Evolutionary conservation across 2,888 invertebrate genomes (phyloP).

Genomic region (Gibbula magus): DNA sequence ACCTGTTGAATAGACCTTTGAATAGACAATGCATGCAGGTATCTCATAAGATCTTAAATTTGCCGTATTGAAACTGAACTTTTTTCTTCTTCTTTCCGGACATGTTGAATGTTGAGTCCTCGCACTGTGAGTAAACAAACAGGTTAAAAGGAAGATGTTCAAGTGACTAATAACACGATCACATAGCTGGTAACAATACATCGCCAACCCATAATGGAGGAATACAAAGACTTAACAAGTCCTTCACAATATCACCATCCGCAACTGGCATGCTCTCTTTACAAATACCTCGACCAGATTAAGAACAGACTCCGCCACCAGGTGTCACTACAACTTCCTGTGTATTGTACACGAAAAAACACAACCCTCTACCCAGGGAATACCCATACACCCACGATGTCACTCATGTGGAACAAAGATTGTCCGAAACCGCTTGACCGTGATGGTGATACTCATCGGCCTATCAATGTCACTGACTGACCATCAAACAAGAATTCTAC

Average conservation of each 20-base stretch:
- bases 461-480: constrained; percentile 9
- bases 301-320: neutral
- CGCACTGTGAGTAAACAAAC: no score
- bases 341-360: constrained; percentile 1
- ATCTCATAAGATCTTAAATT: no score
- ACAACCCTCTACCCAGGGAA: neutral
- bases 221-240: neutral
- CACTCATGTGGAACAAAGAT: neutral
- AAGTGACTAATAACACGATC: neutral
- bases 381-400: neutral
- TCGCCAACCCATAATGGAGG: neutral
- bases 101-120: no score
- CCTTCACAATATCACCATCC: neutral
- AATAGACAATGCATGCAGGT: no score
- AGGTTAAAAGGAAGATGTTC: no score
- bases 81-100: no score
- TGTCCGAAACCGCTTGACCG: constrained; percentile 1
- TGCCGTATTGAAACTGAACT: no score
- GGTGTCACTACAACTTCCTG: constrained; percentile 15
- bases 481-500: neutral
- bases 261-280: neutral
- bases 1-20: no score
- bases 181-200: neutral
- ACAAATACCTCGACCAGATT: neutral
- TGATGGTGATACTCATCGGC: neutral